Base-by-base conservation (phyloP, 1,140 invertebrate species). In the Platorchestia sp. region DNA sequence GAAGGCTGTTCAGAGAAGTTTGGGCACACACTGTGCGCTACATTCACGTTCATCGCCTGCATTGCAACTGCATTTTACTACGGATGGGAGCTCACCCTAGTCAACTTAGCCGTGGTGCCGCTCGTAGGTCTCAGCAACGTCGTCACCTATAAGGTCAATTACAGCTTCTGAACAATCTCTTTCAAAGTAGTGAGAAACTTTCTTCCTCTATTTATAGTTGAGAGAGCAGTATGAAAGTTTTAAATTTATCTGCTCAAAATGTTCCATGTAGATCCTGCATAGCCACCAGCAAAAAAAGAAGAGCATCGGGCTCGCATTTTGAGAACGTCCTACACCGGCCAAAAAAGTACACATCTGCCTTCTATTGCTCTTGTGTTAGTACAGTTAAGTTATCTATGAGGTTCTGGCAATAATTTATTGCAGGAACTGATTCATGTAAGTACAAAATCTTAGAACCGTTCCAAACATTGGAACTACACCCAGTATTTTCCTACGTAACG, bases 1-100 rank as follows among this genome's bases (percentile, higher is more conserved):
- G 98, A 99, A 97, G 99, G 99, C 19, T 98, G 99, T 59, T 98
- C 98, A 0, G 98, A 99, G 97, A 99, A 99, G 97, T 97, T 99
- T 41, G 98, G 98, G 5, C 98, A 98, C 93, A 98, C 99, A 96
- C 97, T 98, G 22, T 98, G 98, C 96, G 98, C 98, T 95, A 97
- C 98, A 86, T 97, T 98, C 0, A 98, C 98, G 0, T 99, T 98
- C 96, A 93, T 98, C 0, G 97, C 98, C 41, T 98, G 98, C 22
- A 97, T 99, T 19, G 97, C 98, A 0, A 98, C 98, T 96, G 98
- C 98, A 16, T 98, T 99, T 86, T 97, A 98, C 42, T 98, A 98
- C 96, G 98, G 98, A 95, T 99, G 99, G 98, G 97, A 98, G 97
- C 97, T 99, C 5, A 98, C 99, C 1, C 97, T 99, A 3, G 97